A percentile compares a stretch with the other conserved stretches of the same genome.
These are phyloP conservation scores for Paguma larvata DNA, from an alignment of 2,797 vertebrate genomes.

Conservation along the genomic window DNA sequence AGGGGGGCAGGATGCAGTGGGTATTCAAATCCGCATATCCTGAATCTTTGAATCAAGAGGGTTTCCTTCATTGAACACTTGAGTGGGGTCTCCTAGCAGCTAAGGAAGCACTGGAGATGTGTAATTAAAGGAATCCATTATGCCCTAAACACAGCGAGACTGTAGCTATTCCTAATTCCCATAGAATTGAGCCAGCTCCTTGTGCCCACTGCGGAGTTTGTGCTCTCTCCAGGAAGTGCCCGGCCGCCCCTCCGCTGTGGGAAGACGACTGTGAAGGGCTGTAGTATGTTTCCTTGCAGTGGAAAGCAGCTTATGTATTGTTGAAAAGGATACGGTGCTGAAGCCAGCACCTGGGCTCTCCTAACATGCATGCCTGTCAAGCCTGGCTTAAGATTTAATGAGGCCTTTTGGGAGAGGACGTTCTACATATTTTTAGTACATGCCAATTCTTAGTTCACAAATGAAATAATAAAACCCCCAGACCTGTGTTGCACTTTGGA, in stretches of 20 bases:
- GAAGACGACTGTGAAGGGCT: conserved; percentile 46
- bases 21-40: conserved; percentile 79
- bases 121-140: conserved; percentile 81
- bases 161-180: conserved; percentile 73
- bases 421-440: conserved; percentile 34
- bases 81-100: conserved; percentile 82
- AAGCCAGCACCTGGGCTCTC: conserved; percentile 48
- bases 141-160: conserved; percentile 76
- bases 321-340: neutral
- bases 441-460: neutral
- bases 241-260: neutral
- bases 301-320: conserved; percentile 47
- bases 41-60: conserved; percentile 84
- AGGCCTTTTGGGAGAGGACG: neutral
- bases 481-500: neutral
- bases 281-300: conserved; percentile 22
- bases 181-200: conserved; percentile 73
- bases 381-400: conserved; percentile 60
- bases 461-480: neutral
- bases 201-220: conserved; percentile 14
- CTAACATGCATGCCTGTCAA: conserved; percentile 12
- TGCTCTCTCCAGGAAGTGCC: conserved; percentile 71
- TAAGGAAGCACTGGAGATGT: conserved; percentile 73
- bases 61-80: conserved; percentile 82
- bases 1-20: conserved; percentile 81